Conservation (phyloP, 2,797 vertebrate species). For the Pseudochirops corinnae region DNA sequence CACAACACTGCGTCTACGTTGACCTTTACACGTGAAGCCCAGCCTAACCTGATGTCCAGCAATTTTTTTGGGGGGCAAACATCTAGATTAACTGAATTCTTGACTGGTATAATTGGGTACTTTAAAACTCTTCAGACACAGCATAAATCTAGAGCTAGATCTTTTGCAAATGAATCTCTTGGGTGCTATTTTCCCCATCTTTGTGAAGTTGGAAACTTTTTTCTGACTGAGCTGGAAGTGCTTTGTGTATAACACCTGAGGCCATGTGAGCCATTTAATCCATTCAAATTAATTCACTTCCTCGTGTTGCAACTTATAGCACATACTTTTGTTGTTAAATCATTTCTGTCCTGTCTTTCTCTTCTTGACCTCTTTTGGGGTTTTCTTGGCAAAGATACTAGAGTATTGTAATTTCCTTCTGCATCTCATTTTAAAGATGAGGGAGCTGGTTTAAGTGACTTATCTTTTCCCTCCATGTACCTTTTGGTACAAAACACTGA, state of each 20-base stretch:
- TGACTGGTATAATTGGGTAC: not conserved
- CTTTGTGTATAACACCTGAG: not conserved
- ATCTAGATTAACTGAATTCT: not conserved
- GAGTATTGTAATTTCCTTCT: not conserved
- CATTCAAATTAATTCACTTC: not conserved
- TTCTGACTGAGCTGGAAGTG: not conserved
- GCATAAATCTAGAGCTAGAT: accelerated
- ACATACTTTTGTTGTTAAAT: not conserved
- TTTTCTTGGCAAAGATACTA: not conserved
- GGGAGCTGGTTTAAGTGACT: not conserved
- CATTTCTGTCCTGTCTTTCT: not conserved
- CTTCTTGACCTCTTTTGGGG: not conserved
- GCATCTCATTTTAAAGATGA: not conserved
- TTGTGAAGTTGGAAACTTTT: not conserved
- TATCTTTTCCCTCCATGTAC: not conserved
- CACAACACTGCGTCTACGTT: not conserved
- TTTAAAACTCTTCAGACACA: not conserved
- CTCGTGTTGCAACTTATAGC: not conserved
- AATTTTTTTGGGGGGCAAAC: not conserved
- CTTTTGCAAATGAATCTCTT: not conserved
- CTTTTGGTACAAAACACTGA: no score
- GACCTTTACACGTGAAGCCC: not conserved
- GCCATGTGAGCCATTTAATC: not conserved
- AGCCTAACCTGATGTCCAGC: not conserved
- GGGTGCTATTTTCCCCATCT: not conserved